A percentile compares a stretch with the other conserved stretches of the same genome.
phyloP scores from a whole-genome alignment of 2,113 vertebrate genomes.

The Trichechus manatus region DNA sequence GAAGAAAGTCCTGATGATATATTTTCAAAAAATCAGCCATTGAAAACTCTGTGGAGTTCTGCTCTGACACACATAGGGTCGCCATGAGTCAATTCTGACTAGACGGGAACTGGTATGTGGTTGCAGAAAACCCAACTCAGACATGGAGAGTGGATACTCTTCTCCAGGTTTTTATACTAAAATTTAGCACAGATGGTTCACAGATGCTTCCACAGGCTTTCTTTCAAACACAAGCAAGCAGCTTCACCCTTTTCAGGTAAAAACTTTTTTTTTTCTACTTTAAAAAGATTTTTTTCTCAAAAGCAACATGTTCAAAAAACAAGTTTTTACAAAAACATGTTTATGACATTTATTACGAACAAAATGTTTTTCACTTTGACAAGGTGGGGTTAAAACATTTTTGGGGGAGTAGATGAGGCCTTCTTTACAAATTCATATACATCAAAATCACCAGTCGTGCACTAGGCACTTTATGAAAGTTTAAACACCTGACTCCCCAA shows the following conservation, averaged over 20 bases:
- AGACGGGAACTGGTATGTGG: neutral
- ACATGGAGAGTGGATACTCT: conserved; percentile 30
- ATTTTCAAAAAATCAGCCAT: neutral
- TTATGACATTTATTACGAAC: conserved; percentile 60
- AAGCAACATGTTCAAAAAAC: neutral
- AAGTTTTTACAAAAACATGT: conserved; percentile 42
- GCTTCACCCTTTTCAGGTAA: conserved; percentile 45
- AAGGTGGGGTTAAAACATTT: neutral
- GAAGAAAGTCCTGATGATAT: neutral
- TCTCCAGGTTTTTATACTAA: conserved; percentile 27
- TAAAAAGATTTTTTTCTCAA: conserved; percentile 29
- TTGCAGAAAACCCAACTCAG: conserved; percentile 38
- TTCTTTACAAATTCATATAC: conserved; percentile 40
- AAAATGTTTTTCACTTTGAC: conserved; percentile 44
- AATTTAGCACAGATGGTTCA: conserved; percentile 5
- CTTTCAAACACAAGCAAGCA: conserved; percentile 59
- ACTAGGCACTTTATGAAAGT: conserved; percentile 12
- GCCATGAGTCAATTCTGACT: neutral
- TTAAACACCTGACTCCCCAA: neutral
- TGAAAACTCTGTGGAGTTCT: neutral
- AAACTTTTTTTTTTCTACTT: conserved; percentile 32
- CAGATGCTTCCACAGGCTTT: neutral
- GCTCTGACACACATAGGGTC: neutral
- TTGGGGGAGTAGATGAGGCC: neutral
- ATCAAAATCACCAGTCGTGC: neutral